A percentile compares a stretch with the other conserved stretches of the same genome.
These are phyloP conservation scores for Lepetodrilus schrolli DNA, from an alignment of 2,888 invertebrate species.

Conservation along the genomic window DNA sequence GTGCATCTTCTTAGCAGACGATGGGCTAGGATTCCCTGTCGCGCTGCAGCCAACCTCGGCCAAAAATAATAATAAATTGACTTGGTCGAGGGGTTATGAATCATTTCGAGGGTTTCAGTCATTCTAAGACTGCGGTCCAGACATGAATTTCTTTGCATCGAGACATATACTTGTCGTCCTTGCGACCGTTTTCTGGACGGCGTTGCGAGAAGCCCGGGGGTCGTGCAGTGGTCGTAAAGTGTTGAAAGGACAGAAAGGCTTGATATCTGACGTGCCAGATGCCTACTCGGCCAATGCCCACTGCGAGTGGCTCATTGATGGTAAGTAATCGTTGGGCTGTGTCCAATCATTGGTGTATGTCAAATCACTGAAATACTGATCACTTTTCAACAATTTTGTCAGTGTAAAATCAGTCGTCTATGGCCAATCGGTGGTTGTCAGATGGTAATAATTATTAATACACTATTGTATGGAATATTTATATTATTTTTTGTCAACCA, in stretches of 20 bases:
- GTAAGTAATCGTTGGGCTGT: constrained; percentile 77
- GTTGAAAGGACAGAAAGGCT: constrained; percentile 80
- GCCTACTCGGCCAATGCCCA: constrained; percentile 94
- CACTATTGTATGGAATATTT: too few relatives aligned
- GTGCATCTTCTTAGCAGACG: background rate
- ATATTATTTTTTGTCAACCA: too few relatives aligned
- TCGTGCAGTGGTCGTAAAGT: constrained; percentile 56
- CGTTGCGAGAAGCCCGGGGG: background rate
- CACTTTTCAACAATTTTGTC: background rate
- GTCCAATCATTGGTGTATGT: too few relatives aligned
- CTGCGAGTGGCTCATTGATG: constrained; percentile 97
- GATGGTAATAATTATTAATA: too few relatives aligned
- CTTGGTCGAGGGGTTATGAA: constrained; percentile 20
- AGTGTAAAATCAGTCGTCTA: background rate
- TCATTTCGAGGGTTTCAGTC: background rate
- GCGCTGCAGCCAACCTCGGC: background rate
- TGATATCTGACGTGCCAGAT: constrained; percentile 90
- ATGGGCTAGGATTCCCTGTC: constrained; percentile 1
- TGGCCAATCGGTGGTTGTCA: too few relatives aligned
- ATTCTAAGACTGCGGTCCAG: background rate
- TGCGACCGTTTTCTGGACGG: background rate
- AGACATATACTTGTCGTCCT: constrained; percentile 5
- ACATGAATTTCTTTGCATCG: constrained; percentile 4
- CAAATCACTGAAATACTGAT: too few relatives aligned
- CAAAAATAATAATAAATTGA: constrained; percentile 23